These are phyloP conservation scores for Pandemis corylana DNA, from an alignment of 2,888 invertebrate genomes.

Conservation along the genomic window DNA sequence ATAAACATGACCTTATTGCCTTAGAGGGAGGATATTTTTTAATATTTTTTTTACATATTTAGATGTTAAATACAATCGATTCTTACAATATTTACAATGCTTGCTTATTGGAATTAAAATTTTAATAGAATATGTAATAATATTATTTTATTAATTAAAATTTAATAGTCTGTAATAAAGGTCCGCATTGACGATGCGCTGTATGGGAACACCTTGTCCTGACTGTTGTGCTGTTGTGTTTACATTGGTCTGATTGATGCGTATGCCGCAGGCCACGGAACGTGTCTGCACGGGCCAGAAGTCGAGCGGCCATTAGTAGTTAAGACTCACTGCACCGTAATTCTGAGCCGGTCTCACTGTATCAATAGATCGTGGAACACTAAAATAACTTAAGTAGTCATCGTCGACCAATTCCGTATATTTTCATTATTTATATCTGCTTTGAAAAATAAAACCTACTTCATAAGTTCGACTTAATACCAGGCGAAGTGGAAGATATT, in stretches of 20 bases:
- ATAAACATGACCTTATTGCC: constrained; percentile 14
- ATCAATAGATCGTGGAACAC: too few relatives aligned
- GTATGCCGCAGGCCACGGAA: too few relatives aligned
- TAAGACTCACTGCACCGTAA: too few relatives aligned
- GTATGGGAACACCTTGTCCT: background rate
- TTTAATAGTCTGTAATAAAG: background rate
- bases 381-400: too few relatives aligned
- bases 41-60: constrained; percentile 32
- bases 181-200: background rate
- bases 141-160: background rate
- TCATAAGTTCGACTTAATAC: background rate
- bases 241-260: too few relatives aligned
- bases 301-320: too few relatives aligned
- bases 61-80: constrained; percentile 26
- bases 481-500: background rate
- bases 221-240: too few relatives aligned
- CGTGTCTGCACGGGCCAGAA: too few relatives aligned
- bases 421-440: too few relatives aligned
- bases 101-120: constrained; percentile 7
- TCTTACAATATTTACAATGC: constrained; percentile 29
- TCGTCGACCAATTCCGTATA: too few relatives aligned
- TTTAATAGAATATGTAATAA: background rate
- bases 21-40: constrained; percentile 25
- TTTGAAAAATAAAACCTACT: background rate
- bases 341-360: too few relatives aligned